Evolutionary conservation across 2,113 vertebrate species (phyloP), one percentile per base, ranked within the genome.

Genomic region (Phaethon lepturus): DNA sequence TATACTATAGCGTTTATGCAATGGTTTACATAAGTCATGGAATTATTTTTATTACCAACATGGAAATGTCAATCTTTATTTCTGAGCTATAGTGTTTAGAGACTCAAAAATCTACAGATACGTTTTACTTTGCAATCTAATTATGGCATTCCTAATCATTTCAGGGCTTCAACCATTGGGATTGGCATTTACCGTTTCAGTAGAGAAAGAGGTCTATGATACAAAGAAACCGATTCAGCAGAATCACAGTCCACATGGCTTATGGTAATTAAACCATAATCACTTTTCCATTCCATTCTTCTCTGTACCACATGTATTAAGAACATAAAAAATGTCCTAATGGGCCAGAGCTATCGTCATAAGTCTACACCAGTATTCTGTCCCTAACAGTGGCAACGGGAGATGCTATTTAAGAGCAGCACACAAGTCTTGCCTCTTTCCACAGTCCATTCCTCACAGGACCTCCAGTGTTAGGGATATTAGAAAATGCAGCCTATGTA

Each of bases 31-130:
- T 97, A 98, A 97, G 97, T 98, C 98, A 98, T 98, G 97, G 96
- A 98, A 97, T 98, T 98, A 98, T 99, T 99, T 98, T 99, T 99
- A 92, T 96, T 98, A 99, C 98, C 98, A 98, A 98, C 98, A 98
- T 98, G 98, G 93, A 98, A 99, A 98, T 99, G 98, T 98, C 98
- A 98, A 98, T 98, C 98, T 98, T 98, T 93, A 80, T 68, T 90
- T 92, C n/a, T 74, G 68, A 38, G 22, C 56, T 79, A 23, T 62
- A 23, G 47, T 79, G 74, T 71, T 71, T 55, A 38, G 64, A 53
- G 40, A 87, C 56, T 69, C 10, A 69, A 45, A 78, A 38, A 38
- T 45, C 17, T 35, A 35, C 38, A 45, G 31, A 31, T 78, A 14
- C 18, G 10, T 87, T 60, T 53, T 69, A 10, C 25, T 35, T 38